Evolutionary conservation across 2,888 invertebrate genomes (phyloP).

Genomic region (Maniola hyperantus): DNA sequence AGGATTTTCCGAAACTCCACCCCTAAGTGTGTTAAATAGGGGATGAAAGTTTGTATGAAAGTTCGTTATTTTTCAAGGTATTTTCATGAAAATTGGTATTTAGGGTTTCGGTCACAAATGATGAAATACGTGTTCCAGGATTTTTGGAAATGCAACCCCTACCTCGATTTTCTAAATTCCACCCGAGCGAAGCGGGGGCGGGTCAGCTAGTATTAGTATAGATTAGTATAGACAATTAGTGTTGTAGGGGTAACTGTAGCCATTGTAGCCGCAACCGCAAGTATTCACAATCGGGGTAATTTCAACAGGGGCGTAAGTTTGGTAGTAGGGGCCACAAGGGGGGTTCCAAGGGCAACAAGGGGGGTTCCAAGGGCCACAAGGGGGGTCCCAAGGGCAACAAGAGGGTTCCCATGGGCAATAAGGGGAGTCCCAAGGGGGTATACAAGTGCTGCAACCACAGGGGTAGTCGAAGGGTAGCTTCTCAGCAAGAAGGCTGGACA

Average conservation of each 20-base stretch:
- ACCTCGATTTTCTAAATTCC: too few relatives aligned
- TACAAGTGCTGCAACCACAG: constrained; percentile 27
- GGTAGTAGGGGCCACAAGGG: neutral
- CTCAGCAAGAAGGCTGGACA: constrained; percentile 62
- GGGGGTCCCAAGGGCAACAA: neutral
- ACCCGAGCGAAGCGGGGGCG: too few relatives aligned
- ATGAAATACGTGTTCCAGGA: too few relatives aligned
- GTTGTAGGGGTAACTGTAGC: constrained; percentile 31
- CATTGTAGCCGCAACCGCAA: constrained; percentile 41
- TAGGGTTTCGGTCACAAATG: too few relatives aligned
- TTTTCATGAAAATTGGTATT: too few relatives aligned
- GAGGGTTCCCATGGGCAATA: neutral
- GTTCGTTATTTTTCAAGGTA: too few relatives aligned
- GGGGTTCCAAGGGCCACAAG: neutral
- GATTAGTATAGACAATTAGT: too few relatives aligned
- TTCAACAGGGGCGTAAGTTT: neutral
- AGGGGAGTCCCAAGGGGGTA: neutral
- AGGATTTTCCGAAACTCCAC: too few relatives aligned
- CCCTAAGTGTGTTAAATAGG: too few relatives aligned
- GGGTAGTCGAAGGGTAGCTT: constrained; percentile 53
- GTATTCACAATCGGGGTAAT: constrained; percentile 20
- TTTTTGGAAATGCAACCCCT: too few relatives aligned
- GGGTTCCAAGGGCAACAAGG: neutral
- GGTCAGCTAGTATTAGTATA: too few relatives aligned
- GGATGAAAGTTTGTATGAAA: too few relatives aligned